Base-by-base conservation (phyloP, 2,888 invertebrate species). In the Eupelmus urozonus region DNA sequence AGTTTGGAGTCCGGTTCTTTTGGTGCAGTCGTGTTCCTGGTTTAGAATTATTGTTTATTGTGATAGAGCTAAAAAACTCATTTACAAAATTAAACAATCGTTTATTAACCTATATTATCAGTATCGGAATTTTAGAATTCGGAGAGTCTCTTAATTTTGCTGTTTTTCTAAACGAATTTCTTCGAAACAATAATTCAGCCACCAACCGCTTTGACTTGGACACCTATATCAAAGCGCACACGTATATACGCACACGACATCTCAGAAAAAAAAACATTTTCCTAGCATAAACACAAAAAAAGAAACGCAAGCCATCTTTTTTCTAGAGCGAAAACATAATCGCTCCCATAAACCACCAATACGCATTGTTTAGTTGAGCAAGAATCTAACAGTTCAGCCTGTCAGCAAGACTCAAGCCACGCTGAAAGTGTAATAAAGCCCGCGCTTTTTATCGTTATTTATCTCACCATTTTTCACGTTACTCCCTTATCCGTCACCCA, bases 301-400 rank as follows among this genome's bases (percentile, higher is more conserved):
- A 53, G 13, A 59, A 11, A 34, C 18, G 18, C 5, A 45, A 16
- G 51, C 27, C 16, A 18, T 25, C 18, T 42, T 42, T 60, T 57
- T 62, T 70, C 70, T 13, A 7, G 55, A 57, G 27, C 40, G 65
- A 71, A 76, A 70, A 72, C 42, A 60, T 66, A 71, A 70, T 57
- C 76, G 42, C 49, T 40, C 49, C 51, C 42, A 65, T 55, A 69
- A 76, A 67, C 29, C 40, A 76, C 11, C 9, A 51, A 70, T 70
- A 76, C 57, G 40, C 49, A 70, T 65, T 66, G 76, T 72, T 71
- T n/a, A n/a, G 51, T 65, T 51, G 71, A 66, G 57, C 66, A 77
- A 77, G 65, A 49, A 63, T 49, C 40, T n/a, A n/a, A n/a, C n/a
- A n/a, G n/a, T n/a, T n/a, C n/a, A n/a, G n/a, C 29, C 63, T 42